Base-by-base conservation (phyloP, 2,113 vertebrate species). In the Seriola quinqueradiata region DNA sequence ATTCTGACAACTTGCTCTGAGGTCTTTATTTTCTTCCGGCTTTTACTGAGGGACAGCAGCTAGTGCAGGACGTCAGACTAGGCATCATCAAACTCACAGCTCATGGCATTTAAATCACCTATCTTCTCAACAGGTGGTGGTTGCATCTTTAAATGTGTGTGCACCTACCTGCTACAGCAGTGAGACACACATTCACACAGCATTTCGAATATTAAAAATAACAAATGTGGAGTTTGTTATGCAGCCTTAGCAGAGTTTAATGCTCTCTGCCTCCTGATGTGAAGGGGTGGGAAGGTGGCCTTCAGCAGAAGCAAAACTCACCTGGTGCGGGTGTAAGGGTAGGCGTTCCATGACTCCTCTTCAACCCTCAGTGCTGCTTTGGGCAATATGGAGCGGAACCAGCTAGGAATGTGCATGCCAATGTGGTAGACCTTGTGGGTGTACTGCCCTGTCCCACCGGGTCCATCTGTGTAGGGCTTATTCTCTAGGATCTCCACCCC, bases 351-450 rank as follows among this genome's bases (percentile, higher is more conserved):
- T 0, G 98, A 99, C 48, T 99, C 97, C 89, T 99, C 98, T 83
- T 99, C 98, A 0, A 99, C 98, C 8, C 98, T 93, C 75, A 99
- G 91, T 0, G 97, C 98, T 0, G 98, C 98, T 94, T 99, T 99
- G 91, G 98, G 98, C 93, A 99, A 84, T 4, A 99, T 98, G 55
- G 98, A 97, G 81, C 97, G 97, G 92, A 99, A 99, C 98, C 98
- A 99, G 94, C 97, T 95, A 78, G 98, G 98, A 85, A 99, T 99
- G 93, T 99, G 98, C 97, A 97, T 98, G 77, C 98, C 98, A 66
- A 99, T 98, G 83, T 99, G 98, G 89, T 99, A 99, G 74, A 99
- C 97, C 88, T 99, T 99, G 93, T 97, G 97, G 0, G 98, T 99
- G 91, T 98, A 99, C 93, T 99, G 98, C 65, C 98, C 98, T 0